A percentile compares a stretch with the other conserved stretches of the same genome.
Conservation (phyloP, 2,797 vertebrate species). For the Ctenopoma kingsleyae region DNA sequence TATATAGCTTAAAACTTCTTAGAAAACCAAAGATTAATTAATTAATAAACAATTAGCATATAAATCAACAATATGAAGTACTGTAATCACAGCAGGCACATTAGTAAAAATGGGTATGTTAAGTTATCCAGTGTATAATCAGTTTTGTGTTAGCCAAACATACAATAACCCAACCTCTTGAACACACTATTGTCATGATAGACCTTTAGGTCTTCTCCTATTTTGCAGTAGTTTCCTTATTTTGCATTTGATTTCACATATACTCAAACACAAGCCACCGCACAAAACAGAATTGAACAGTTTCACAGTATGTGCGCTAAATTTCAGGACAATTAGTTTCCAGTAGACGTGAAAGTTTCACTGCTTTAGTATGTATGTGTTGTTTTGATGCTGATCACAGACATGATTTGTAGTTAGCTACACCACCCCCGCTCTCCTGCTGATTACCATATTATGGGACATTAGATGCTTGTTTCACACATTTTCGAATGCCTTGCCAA, state of each 20-base stretch:
- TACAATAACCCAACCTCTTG: too few species aligned
- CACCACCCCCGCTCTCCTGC: slow-evolving; percentile 3
- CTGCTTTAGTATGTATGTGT: background rate
- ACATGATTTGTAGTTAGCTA: background rate
- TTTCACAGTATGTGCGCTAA: fast-evolving
- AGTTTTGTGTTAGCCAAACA: too few species aligned
- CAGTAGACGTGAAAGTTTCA: background rate
- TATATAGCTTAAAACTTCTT: too few species aligned
- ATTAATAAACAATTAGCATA: too few species aligned
- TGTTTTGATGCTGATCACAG: slow-evolving; percentile 31
- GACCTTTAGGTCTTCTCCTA: too few species aligned
- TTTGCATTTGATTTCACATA: background rate
- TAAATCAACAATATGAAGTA: too few species aligned
- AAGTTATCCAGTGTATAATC: too few species aligned
- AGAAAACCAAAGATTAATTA: too few species aligned
- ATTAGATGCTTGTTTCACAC: slow-evolving; percentile 33
- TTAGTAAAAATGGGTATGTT: too few species aligned
- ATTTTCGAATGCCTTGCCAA: slow-evolving; percentile 11
- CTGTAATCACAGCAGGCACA: too few species aligned
- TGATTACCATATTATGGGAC: slow-evolving; percentile 24
- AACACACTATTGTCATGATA: too few species aligned
- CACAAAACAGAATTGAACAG: background rate
- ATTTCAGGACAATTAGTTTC: background rate
- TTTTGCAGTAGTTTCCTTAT: slow-evolving; percentile 20
- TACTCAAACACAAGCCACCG: background rate